Evolutionary conservation across 2,797 vertebrate genomes (phyloP), one percentile per base, ranked within the genome.

Genomic region (Trachops cirrhosus): DNA sequence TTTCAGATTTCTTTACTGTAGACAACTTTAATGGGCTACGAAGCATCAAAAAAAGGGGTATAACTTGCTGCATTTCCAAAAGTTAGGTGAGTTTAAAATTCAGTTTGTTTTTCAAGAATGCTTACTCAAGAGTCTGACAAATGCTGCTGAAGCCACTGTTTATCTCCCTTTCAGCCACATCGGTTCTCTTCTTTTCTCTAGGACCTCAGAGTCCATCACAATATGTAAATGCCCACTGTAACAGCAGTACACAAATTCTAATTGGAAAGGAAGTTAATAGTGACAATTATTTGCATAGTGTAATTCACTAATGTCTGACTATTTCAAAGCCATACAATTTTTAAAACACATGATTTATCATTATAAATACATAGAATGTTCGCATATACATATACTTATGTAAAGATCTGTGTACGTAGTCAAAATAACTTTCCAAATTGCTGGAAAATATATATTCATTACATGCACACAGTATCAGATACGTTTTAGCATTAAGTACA

Each of bases 21-120:
- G 48, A 19, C 44, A 85, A 54, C 24, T 82, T 71, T 39, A 93
- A 82, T 82, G 26, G 34, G 44, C 8, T 79, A 59, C 44, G 14
- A 85, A 54, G 26, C 24, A 88, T 77, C 29, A 73, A 82, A 44
- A 83, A 41, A 90, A 87, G n/a, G 24, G 22, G 2, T 34, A 37
- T 41, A 89, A 32, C 14, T 75, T 4, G 9, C 50, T 29, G 9
- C 37, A 73, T 57, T 74, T 52, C 44, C 57, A 71, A 80, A 85
- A 85, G 44, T 84, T 93, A 75, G 24, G 34, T 80, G 92, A 79
- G 12, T 91, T 87, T 92, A 86, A 94, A 70, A 52, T 50, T 16
- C 32, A 44, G 26, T 68, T 59, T 70, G 37, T 48, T 80, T 97
- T 92, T 57, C 75, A 11, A 57, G 32, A 54, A 77, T 71, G 34